These are phyloP conservation scores for Salticus scenicus DNA, from an alignment of 2,888 invertebrate genomes.

Conservation along the genomic window DNA sequence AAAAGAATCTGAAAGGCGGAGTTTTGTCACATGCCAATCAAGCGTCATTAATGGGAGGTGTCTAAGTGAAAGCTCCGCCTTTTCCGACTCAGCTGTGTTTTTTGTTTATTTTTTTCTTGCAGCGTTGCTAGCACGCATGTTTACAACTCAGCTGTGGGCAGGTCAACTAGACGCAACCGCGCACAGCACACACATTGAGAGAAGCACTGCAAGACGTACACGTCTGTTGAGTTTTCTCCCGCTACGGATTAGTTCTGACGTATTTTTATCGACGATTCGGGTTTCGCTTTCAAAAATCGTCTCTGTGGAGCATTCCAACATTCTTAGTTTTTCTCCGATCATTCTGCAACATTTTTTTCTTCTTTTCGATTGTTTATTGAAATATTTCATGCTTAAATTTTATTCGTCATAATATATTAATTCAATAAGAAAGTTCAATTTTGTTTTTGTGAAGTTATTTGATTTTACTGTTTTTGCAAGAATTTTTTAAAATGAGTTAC, in stretches of 20 bases:
- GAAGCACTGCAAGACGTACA: not conserved
- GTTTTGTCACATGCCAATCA: slow-evolving; percentile 49
- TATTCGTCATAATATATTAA: too few relatives aligned
- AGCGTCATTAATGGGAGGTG: slow-evolving; percentile 31
- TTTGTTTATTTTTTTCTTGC: slow-evolving; percentile 26
- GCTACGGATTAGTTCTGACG: not conserved
- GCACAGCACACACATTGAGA: not conserved
- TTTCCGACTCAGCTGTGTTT: not conserved
- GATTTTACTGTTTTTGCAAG: too few relatives aligned
- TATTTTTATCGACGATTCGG: not conserved
- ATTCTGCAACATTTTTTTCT: too few relatives aligned
- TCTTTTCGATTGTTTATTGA: too few relatives aligned
- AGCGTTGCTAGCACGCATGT: slow-evolving; percentile 59
- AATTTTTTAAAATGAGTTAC: too few relatives aligned
- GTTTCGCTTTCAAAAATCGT: too few relatives aligned
- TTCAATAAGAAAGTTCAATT: too few relatives aligned
- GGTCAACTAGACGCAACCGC: slow-evolving; percentile 25
- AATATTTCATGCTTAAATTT: too few relatives aligned
- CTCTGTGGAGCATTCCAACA: too few relatives aligned
- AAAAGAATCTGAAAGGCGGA: slow-evolving; percentile 28
- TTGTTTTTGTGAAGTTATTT: too few relatives aligned
- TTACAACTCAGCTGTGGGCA: slow-evolving; percentile 60
- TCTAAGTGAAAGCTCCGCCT: slow-evolving; percentile 29
- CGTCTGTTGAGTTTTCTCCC: not conserved
- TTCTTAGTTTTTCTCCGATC: too few relatives aligned